phyloP scores from a whole-genome alignment of 2,888 invertebrate species.

The Heteromyza rotundicornis region DNA sequence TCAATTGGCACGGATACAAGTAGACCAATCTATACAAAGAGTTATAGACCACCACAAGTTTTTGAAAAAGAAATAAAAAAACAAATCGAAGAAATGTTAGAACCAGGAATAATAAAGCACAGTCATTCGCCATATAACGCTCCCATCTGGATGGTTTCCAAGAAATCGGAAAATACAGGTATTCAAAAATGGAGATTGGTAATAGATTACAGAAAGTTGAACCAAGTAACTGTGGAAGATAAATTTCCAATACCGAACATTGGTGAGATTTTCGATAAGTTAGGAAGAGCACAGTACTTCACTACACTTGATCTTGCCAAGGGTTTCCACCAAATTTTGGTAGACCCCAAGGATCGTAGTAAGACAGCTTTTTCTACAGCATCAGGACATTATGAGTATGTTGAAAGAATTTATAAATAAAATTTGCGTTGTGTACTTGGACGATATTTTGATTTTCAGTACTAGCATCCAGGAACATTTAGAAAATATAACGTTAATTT shows the following conservation, averaged over 20 bases:
- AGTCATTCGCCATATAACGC: constrained; percentile 38
- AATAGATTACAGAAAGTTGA: constrained; percentile 26
- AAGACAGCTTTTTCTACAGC: constrained; percentile 35
- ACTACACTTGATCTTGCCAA: constrained; percentile 34
- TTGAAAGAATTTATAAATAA: constrained; percentile 12
- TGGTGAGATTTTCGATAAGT: constrained; percentile 34
- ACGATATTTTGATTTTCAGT: constrained; percentile 29
- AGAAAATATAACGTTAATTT: constrained; percentile 8
- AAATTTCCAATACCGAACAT: constrained; percentile 31
- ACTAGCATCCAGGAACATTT: constrained; percentile 25
- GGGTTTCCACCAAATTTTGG: constrained; percentile 30
- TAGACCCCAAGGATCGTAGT: constrained; percentile 27
- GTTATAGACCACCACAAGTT: constrained; percentile 10
- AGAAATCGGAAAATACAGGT: constrained; percentile 35
- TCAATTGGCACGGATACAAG: not conserved
- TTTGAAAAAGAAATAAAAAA: constrained; percentile 20
- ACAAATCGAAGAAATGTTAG: constrained; percentile 29
- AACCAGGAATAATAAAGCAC: constrained; percentile 38
- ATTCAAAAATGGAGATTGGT: constrained; percentile 24
- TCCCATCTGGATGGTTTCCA: constrained; percentile 45
- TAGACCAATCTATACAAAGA: not conserved
- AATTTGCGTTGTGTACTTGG: constrained; percentile 10
- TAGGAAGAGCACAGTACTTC: constrained; percentile 38
- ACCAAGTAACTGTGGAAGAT: constrained; percentile 25
- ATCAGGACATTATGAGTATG: constrained; percentile 23